Evolutionary conservation across 2,888 invertebrate genomes (phyloP).

Genomic region (Malthinus flaveolus): DNA sequence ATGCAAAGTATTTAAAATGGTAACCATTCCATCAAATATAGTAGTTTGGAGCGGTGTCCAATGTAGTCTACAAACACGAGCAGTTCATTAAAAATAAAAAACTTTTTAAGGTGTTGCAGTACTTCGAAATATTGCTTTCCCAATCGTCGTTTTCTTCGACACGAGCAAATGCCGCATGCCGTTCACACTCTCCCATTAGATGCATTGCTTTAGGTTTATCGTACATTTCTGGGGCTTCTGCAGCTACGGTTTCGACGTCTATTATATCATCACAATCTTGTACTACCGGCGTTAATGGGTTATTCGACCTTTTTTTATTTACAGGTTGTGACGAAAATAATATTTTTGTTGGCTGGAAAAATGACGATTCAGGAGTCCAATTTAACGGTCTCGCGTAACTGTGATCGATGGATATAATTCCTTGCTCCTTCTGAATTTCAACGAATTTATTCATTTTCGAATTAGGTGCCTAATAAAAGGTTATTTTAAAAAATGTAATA

Average conservation of each 20-base stretch:
- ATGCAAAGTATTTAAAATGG: constrained; percentile 68
- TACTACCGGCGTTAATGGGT: constrained; percentile 36
- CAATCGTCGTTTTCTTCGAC: constrained; percentile 66
- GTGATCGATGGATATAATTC: constrained; percentile 65
- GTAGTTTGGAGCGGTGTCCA: constrained; percentile 70
- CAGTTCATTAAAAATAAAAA: not conserved
- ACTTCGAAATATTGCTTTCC: constrained; percentile 71
- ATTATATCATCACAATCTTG: constrained; percentile 54
- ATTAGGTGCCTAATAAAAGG: not conserved
- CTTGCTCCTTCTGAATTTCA: constrained; percentile 14
- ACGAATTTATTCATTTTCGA: no score
- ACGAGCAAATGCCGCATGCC: constrained; percentile 64
- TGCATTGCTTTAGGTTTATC: constrained; percentile 63
- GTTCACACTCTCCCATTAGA: constrained; percentile 74
- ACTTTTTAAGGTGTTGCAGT: constrained; percentile 22
- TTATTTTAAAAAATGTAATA: not conserved
- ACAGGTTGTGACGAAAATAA: constrained; percentile 53
- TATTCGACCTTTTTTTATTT: constrained; percentile 35
- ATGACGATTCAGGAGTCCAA: constrained; percentile 66
- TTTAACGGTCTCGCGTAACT: constrained; percentile 73
- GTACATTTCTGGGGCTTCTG: constrained; percentile 57
- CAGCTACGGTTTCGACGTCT: constrained; percentile 54
- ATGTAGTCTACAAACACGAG: constrained; percentile 52
- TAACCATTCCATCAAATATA: constrained; percentile 67
- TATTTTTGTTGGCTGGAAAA: constrained; percentile 62